Evolutionary conservation across 2,797 vertebrate species (phyloP), one percentile per base, ranked within the genome.

Genomic region (Muscicapa comitata): DNA sequence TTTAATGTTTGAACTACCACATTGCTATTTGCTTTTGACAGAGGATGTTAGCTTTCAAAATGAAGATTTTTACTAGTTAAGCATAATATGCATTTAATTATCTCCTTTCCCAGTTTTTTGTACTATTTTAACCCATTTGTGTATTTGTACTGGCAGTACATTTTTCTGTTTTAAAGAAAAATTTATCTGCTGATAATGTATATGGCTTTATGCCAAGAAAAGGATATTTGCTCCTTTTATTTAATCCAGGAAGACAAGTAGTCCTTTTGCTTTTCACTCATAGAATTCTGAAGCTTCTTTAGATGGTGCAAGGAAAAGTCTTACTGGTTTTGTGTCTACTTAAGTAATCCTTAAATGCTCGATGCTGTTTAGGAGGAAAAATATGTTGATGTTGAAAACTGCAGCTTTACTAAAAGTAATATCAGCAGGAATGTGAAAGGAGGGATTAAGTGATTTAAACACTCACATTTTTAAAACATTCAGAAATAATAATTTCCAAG

Each of bases 11-110:
- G 76, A 92, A 85, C 76, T 94, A 68, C 87, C 25, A 66, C 55
- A 23, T 74, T 91, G 51, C 66, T 84, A 0, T 95, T 88, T 92
- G 82, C 82, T 93, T 95, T 96, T 86, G 74, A 67, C 11, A 31
- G 55, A 83, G 63, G 84, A 67, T 89, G 50, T 54, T 78, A 72
- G 65, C 76, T 68, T 67, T 79, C 47, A 78, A 96, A 95, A 90
- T 86, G 20, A 96, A 91, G 76, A 58, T 94, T 92, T 95, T 91
- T 92, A 90, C 74, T 51, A 84, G 65, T 96, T 94, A 87, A 91
- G 93, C 72, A 21, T 67, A 61, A 74, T 93, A 72, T 5, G 13
- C 70, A 65, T 97, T 96, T 96, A 92, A 89, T 91, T 95, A 47
- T 68, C 42, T 87, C 13, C 45, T 93, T 84, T 94, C 85, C 33